Evolutionary conservation across 1,140 invertebrate genomes (phyloP).

Genomic region (Drosophila lini): DNA sequence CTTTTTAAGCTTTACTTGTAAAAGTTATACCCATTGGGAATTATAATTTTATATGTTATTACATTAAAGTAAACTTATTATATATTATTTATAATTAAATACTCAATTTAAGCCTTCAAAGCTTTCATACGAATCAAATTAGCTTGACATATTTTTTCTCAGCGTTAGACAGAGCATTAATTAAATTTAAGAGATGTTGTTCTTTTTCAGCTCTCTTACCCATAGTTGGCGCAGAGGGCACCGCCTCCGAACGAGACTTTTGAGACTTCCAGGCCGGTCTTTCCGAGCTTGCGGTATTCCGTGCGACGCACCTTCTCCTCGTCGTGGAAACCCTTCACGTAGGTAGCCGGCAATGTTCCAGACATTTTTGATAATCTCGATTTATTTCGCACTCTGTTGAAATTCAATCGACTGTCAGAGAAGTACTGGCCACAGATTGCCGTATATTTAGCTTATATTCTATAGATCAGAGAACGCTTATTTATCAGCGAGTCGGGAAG

Average conservation of each 20-base stretch:
- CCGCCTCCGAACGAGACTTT: conserved; percentile 86
- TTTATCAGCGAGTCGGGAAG: conserved; percentile 17
- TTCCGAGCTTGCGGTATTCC: conserved; percentile 86
- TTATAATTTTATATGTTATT: no score
- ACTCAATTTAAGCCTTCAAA: neutral
- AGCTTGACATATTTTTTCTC: neutral
- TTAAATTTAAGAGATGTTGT: neutral
- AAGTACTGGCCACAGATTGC: conserved; percentile 20
- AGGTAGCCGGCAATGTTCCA: conserved; percentile 85
- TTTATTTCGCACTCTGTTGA: conserved; percentile 25
- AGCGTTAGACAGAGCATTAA: neutral
- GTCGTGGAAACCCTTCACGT: conserved; percentile 87
- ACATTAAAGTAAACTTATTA: no score
- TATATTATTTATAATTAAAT: no score
- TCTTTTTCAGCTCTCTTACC: conserved; percentile 33
- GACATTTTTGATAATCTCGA: conserved; percentile 41
- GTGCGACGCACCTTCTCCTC: conserved; percentile 85
- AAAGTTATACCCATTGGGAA: no score
- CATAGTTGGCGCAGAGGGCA: conserved; percentile 59
- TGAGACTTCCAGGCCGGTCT: conserved; percentile 86
- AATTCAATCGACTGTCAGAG: conserved; percentile 14
- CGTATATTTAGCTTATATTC: conserved; percentile 24
- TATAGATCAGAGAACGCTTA: neutral
- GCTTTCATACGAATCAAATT: neutral
- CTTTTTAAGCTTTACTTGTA: no score